Conservation (phyloP, 2,888 invertebrate genomes). For the Monochamus alternatus region DNA sequence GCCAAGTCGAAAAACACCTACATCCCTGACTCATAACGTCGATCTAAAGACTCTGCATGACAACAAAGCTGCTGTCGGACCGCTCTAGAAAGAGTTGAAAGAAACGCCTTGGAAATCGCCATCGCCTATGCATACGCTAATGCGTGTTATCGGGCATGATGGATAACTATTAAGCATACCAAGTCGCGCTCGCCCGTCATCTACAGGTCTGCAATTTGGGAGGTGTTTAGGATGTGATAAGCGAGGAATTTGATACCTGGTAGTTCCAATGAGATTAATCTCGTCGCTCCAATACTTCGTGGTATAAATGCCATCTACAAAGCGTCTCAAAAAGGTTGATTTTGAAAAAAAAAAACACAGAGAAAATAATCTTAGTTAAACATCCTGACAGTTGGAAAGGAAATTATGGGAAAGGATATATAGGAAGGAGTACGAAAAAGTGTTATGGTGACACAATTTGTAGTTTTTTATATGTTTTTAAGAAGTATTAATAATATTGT, state of each 20-base stretch:
- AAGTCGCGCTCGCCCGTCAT: background rate
- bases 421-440: too few relatives aligned
- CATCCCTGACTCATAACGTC: conserved; percentile 23
- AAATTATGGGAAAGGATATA: too few relatives aligned
- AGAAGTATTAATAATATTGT: too few relatives aligned
- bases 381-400: too few relatives aligned
- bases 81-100: background rate
- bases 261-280: background rate
- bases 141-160: conserved; percentile 16
- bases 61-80: conserved; percentile 17
- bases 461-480: too few relatives aligned
- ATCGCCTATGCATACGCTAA: conserved; percentile 17
- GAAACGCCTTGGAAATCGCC: conserved; percentile 25
- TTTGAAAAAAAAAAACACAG: too few relatives aligned
- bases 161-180: conserved; percentile 11
- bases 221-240: background rate
- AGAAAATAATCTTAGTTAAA: too few relatives aligned
- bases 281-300: background rate
- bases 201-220: background rate
- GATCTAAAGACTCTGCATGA: conserved; percentile 20
- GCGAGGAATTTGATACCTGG: background rate
- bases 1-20: conserved; percentile 21
- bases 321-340: too few relatives aligned
- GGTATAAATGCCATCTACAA: too few relatives aligned
- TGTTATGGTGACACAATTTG: too few relatives aligned